These are phyloP conservation scores for Capitulum mitella DNA, from an alignment of 2,888 invertebrate species.

Conservation along the genomic window DNA sequence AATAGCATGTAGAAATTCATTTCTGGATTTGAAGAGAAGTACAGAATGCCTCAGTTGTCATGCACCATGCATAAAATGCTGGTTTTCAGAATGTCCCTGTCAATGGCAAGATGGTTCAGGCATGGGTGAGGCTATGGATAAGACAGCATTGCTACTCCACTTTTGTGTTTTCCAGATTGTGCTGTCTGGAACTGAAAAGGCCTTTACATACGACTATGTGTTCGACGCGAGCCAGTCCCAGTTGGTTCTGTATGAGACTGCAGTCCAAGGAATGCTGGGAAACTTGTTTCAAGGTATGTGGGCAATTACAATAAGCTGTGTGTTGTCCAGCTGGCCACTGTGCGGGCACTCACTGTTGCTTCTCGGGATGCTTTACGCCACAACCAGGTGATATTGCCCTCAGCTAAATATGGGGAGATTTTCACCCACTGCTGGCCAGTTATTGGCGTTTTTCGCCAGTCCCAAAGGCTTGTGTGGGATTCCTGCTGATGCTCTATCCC, in stretches of 20 bases:
- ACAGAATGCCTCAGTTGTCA: too few species aligned
- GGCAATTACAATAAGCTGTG: neutral
- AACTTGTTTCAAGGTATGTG: constrained; percentile 37
- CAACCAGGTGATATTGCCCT: neutral
- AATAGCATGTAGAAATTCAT: neutral
- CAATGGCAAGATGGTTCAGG: too few species aligned
- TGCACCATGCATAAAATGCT: too few species aligned
- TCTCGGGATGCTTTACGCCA: neutral
- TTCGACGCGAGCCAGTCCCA: constrained; percentile 64
- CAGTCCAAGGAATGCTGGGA: constrained; percentile 32
- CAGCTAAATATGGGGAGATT: too few species aligned
- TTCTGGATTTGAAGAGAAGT: too few species aligned
- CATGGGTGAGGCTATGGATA: neutral
- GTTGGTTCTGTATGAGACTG: constrained; percentile 56
- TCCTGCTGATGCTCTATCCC: neutral
- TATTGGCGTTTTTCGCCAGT: neutral
- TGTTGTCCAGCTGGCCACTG: neutral
- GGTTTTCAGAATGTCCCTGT: too few species aligned
- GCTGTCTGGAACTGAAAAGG: constrained; percentile 57
- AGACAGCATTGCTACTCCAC: neutral
- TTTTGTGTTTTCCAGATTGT: constrained; percentile 38
- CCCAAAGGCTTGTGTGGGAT: neutral
- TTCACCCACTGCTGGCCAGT: too few species aligned
- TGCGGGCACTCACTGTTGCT: neutral
- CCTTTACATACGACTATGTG: constrained; percentile 77